Evolutionary conservation across 2,888 invertebrate genomes (phyloP), one percentile per base, ranked within the genome.

Genomic region (Trichacis sp.): DNA sequence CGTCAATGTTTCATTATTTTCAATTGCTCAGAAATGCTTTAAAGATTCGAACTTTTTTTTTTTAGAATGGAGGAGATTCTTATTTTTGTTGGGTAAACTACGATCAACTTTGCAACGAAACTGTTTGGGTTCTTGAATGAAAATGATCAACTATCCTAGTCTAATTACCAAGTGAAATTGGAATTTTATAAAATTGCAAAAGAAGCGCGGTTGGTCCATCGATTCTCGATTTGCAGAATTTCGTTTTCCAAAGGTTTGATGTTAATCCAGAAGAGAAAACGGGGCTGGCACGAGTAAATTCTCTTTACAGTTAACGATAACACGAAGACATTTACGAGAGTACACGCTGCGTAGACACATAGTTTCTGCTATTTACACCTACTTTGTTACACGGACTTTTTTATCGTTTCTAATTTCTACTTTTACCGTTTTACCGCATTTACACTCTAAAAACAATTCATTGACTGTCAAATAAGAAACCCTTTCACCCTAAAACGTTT

Each of bases 171-270:
- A 24, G 3, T 24, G 8, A n/a, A n/a, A n/a, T n/a, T n/a, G n/a
- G n/a, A n/a, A n/a, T 40, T 57, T 53, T 63, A 63, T 63, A 63
- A 63, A 63, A 58, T 53, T 57, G 58, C 19, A 58, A 63, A 63
- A 63, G 18, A 63, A 63, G 45, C 46, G 33, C 29, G 3, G 46
- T 63, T 63, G 63, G 63, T 57, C 57, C 57, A 29, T 56, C 42
- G 38, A 45, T 20, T 17, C 19, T 40, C 17, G 33, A n/a, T n/a
- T n/a, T n/a, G n/a, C n/a, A n/a, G n/a, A n/a, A n/a, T 48, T 30
- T 38, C 4, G 6, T 20, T 50, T 38, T 43, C 2, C 5, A 14
- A 40, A 15, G 4, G 24, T 42, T 48, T 9, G 14, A 18, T 45
- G 42, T 29, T 30, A 47, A 14, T 62, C 9, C 30, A 53, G 49